These are phyloP conservation scores for Trichogramma evanescens DNA, from an alignment of 2,888 invertebrate genomes.

Conservation along the genomic window DNA sequence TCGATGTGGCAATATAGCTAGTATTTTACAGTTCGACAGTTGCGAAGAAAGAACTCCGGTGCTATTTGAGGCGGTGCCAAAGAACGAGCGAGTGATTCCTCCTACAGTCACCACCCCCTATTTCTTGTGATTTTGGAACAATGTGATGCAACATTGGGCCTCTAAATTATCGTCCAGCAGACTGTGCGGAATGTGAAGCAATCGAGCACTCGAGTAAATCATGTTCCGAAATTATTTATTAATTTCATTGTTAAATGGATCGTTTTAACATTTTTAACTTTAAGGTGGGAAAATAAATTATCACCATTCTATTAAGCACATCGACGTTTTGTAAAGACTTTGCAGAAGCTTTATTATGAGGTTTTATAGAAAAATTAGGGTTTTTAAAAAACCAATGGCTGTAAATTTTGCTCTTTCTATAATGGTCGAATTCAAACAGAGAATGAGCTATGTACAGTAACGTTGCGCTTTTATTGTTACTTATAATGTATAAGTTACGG, in stretches of 20 bases:
- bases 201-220: not conserved
- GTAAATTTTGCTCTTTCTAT: constrained; percentile 11
- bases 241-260: not conserved
- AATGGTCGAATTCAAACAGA: constrained; percentile 1
- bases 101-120: constrained; percentile 91
- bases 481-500: constrained; percentile 33
- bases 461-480: constrained; percentile 35
- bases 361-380: constrained; percentile 18
- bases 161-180: constrained; percentile 9
- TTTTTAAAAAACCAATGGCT: constrained; percentile 10
- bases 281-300: not conserved
- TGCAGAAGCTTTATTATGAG: constrained; percentile 19
- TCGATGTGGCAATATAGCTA: constrained; percentile 96
- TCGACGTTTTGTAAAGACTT: constrained; percentile 21
- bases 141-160: not conserved
- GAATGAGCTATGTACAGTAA: constrained; percentile 30
- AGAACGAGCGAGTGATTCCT: constrained; percentile 87
- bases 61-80: constrained; percentile 93
- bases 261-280: no score
- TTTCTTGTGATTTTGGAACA: constrained; percentile 66
- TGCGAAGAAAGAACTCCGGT: constrained; percentile 72
- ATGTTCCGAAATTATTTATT: not conserved
- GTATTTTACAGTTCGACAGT: constrained; percentile 83
- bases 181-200: constrained; percentile 8
- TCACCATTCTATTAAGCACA: constrained; percentile 15